These are phyloP conservation scores for Eptatretus atami DNA, from an alignment of 2,797 vertebrate genomes.

Conservation along the genomic window DNA sequence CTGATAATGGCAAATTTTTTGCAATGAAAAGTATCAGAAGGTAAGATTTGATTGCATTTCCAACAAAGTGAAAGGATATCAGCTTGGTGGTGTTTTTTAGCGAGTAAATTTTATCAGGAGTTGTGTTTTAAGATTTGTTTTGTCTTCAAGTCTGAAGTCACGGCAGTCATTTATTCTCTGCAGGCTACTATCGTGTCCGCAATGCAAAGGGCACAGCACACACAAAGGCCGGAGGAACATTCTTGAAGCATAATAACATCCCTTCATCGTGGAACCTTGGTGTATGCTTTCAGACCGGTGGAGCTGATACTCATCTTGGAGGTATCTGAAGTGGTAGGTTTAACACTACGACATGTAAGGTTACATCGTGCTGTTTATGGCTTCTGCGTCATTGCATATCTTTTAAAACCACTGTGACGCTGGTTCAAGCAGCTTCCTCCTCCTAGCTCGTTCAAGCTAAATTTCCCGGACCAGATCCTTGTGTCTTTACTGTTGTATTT, in stretches of 20 bases:
- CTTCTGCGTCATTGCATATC: too few species aligned
- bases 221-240: slow-evolving; percentile 93
- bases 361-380: too few species aligned
- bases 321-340: slow-evolving; percentile 90
- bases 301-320: slow-evolving; percentile 99
- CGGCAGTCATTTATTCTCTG: slow-evolving; percentile 9
- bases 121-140: too few species aligned
- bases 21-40: slow-evolving; percentile 97
- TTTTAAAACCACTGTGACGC: too few species aligned
- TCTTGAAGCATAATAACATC: slow-evolving; percentile 93
- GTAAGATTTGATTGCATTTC: slow-evolving; percentile 15
- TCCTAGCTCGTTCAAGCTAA: too few species aligned
- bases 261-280: slow-evolving; percentile 95
- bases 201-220: slow-evolving; percentile 97
- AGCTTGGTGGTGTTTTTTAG: background rate
- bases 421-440: too few species aligned
- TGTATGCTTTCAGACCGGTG: slow-evolving; percentile 99
- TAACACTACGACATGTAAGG: background rate
- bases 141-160: too few species aligned
- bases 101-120: too few species aligned
- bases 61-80: background rate
- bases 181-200: slow-evolving; percentile 96
- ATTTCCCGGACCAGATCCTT: too few species aligned
- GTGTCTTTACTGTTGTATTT: too few species aligned
- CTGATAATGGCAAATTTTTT: slow-evolving; percentile 62